Base-by-base conservation (phyloP, 2,888 invertebrate species). In the Serripes groenlandicus region DNA sequence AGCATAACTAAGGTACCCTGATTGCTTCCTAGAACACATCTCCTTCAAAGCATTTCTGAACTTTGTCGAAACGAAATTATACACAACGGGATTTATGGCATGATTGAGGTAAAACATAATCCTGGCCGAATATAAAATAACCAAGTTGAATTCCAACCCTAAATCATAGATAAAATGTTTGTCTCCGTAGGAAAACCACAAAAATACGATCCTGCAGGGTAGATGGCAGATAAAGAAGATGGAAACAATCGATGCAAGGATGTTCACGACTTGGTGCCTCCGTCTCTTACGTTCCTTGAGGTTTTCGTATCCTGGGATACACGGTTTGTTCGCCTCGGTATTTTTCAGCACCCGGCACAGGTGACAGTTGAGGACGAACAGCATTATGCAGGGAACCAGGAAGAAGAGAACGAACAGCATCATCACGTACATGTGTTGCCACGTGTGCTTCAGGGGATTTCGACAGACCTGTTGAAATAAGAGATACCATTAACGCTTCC, bases 91-190 rank as follows among this genome's bases (percentile, higher is more conserved):
- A 71, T 91, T 91, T 0, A 87, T 72, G 15, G 88, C 88, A 73
- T 89, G 89, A 72, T 90, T 90, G 9, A 89, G 71, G 68, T 96
- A 90, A 26, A 91, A 81, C 75, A 88, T 76, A 0, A 90, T 81
- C 26, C 91, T 74, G 0, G 88, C 72, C 30, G 87, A 84, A 30
- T 83, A 88, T 0, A 89, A 52, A 7, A 91, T 58, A 18, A 75
- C 78, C 5, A 88, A 83, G 70, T 86, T 89, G 1, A 82, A 81
- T 34, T 89, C 89, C 7, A 91, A 73, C 3, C 89, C 88, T 0
- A 90, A 68, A 15, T 70, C 52, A 9, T 68, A 64, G 4, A 91
- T 78, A 3, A 79, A 82, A 7, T 54, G 15, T 15, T 54, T 73
- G 49, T 78, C 73, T 9, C 87, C 87, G 74, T 84, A 89, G 21